Evolutionary conservation across 2,888 invertebrate species (phyloP).

Genomic region (Miltochrista miniata): DNA sequence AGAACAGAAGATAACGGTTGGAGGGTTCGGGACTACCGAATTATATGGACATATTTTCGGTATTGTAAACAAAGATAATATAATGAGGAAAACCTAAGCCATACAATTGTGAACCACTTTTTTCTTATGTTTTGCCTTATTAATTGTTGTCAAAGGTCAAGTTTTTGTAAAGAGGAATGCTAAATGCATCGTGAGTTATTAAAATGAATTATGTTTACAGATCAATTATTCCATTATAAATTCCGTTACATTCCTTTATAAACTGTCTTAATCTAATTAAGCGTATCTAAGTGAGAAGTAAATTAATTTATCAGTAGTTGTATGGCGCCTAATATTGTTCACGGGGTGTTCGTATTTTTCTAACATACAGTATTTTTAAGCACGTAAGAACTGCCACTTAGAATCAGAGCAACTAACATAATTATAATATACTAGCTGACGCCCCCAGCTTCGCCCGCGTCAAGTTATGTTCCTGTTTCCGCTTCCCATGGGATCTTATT

Average conservation of each 20-base stretch:
- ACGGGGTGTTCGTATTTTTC: too few species aligned
- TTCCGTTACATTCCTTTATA: too few species aligned
- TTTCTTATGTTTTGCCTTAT: too few species aligned
- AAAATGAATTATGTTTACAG: background rate
- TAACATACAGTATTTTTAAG: too few species aligned
- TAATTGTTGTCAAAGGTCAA: background rate
- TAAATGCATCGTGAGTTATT: conserved; percentile 2
- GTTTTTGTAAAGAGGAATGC: background rate
- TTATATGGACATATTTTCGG: background rate
- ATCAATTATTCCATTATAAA: background rate
- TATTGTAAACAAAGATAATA: background rate
- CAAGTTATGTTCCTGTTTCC: too few species aligned
- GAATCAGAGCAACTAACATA: too few species aligned
- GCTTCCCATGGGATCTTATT: too few species aligned
- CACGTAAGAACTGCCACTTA: too few species aligned
- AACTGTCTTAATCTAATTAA: background rate
- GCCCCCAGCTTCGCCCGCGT: too few species aligned
- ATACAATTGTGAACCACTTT: background rate
- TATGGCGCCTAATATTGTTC: too few species aligned
- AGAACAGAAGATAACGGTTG: background rate
- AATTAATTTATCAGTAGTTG: background rate
- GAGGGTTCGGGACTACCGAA: background rate
- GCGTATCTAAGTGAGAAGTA: background rate
- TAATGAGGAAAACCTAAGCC: background rate
- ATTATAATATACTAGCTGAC: too few species aligned